Percentiles rank a stretch among this genome's conserved stretches.
Evolutionary conservation across 2,888 invertebrate species (phyloP).

Genomic region (Troilus luridus): DNA sequence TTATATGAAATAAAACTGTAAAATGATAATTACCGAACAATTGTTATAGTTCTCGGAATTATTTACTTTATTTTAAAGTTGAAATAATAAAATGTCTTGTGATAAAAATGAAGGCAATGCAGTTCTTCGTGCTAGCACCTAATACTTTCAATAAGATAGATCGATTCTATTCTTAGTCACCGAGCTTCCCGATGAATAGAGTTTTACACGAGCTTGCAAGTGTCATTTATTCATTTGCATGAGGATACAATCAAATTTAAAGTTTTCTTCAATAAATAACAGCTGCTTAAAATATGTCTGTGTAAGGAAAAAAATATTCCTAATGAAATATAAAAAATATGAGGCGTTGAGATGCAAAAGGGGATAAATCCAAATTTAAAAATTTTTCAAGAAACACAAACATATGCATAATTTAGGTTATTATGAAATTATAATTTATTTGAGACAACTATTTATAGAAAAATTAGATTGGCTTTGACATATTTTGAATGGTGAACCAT

Average conservation of each 20-base stretch:
- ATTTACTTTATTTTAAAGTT: not conserved
- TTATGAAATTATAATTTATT: too few species aligned
- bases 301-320: not conserved
- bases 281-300: not conserved
- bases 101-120: not conserved
- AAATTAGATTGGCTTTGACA: too few species aligned
- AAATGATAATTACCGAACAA: not conserved
- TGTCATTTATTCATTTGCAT: not conserved
- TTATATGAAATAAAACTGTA: too few species aligned
- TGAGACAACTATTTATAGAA: too few species aligned
- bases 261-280: not conserved
- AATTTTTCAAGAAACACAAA: too few species aligned
- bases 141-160: not conserved
- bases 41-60: not conserved
- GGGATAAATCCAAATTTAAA: too few species aligned
- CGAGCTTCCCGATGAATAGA: not conserved
- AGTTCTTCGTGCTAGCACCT: not conserved
- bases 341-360: too few species aligned
- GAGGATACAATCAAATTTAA: not conserved
- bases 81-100: not conserved
- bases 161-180: not conserved
- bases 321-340: too few species aligned
- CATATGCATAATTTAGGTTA: too few species aligned
- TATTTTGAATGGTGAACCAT: too few species aligned
- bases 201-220: not conserved